These are phyloP conservation scores for Scaptomyza tumidula DNA, from an alignment of 2,888 invertebrate species.

Conservation along the genomic window DNA sequence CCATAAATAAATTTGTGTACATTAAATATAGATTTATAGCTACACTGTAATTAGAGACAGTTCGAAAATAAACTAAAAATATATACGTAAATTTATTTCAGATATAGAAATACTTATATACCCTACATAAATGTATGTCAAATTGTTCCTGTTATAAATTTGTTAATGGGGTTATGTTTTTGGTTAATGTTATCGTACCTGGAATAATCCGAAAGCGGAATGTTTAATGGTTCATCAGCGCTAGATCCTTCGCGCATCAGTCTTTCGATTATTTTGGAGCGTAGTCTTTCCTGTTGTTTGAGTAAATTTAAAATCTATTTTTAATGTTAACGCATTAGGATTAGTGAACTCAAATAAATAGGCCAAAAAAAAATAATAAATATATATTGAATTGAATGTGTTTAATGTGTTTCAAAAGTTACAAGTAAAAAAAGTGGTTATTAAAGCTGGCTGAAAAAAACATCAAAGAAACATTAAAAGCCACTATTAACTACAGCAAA, in stretches of 20 bases:
- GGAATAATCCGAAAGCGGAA: constrained; percentile 93
- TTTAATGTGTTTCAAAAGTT: no score
- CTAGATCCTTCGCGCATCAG: constrained; percentile 93
- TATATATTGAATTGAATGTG: neutral
- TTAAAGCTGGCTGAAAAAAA: constrained; percentile 29
- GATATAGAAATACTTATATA: no score
- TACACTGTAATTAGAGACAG: neutral
- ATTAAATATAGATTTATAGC: no score
- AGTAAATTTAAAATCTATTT: constrained; percentile 81
- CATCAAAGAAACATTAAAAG: constrained; percentile 13
- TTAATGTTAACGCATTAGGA: constrained; percentile 70
- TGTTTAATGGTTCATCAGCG: constrained; percentile 94
- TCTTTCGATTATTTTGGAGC: constrained; percentile 92
- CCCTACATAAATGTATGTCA: neutral
- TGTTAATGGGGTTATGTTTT: no score
- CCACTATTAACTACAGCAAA: constrained; percentile 25
- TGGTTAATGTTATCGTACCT: constrained; percentile 86
- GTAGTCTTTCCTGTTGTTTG: constrained; percentile 88
- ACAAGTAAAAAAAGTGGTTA: neutral
- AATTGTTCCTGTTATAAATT: neutral
- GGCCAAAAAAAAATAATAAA: constrained; percentile 15
- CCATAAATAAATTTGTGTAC: no score
- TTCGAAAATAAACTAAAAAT: neutral
- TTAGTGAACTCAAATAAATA: constrained; percentile 49
- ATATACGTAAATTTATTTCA: no score